Base-by-base conservation (phyloP, 2,797 vertebrate species). In the Sebastes elongatus region DNA sequence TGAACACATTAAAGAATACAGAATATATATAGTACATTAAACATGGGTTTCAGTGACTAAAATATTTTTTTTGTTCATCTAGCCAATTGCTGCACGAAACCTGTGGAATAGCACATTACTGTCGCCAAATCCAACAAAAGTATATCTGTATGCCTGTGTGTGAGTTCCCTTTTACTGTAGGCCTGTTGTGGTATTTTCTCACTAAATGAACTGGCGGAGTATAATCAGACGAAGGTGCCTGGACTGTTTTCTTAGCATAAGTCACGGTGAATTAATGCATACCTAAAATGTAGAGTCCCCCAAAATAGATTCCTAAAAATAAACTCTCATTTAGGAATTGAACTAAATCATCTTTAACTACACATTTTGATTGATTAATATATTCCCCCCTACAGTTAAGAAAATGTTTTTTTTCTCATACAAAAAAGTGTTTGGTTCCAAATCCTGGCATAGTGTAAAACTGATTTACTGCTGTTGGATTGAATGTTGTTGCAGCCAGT, bases 401-500 rank as follows among this genome's bases (percentile, higher is more conserved):
- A 61, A 82, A 30, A 23, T 64, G 23, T 64, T 80, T 74, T 80
- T 76, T 64, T 74, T 14, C 52, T 25, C 42, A 35, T 16, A 74
- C 66, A 74, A 42, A 64, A 64, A 10, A 83, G 56, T 22, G 14
- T 81, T 83, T 82, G 49, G 70, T 80, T 81, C 64, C 49, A 80
- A 85, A 86, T 87, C 53, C 56, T 83, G 74, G 71, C 78, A 62
- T 77, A 68, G 84, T 87, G 76, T 92, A 81, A 89, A 93, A 89
- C 71, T 82, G 87, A 93, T 94, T 93, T 93, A 92, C 63, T 74
- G 74, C 81, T 27, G 61, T 69, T 78, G 72, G 81, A 76, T n/a
- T 84, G n/a, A 83, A 84, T 91, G 90, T 93, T 92, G 90, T 87
- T 93, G 83, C 82, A 89, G 90, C 76, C 86, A 87, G 85, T 89